Evolutionary conservation across 2,888 invertebrate species (phyloP).

Genomic region (Teleiodes luculella): DNA sequence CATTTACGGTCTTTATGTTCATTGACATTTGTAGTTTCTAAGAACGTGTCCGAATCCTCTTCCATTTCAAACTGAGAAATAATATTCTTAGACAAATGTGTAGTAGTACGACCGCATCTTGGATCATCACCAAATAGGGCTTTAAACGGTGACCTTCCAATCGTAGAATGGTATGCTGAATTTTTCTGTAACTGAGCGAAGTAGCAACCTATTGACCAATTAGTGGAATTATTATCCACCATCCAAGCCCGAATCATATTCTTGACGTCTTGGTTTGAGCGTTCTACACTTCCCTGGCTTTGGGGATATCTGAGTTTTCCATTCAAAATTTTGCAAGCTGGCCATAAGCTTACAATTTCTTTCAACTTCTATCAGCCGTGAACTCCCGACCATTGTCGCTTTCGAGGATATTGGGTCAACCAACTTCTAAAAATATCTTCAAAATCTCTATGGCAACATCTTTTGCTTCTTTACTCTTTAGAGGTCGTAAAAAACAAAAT

Average conservation of each 20-base stretch:
- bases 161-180: constrained; percentile 26
- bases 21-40: not conserved
- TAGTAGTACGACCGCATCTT: constrained; percentile 12
- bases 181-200: constrained; percentile 34
- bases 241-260: constrained; percentile 36
- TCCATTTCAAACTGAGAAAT: constrained; percentile 2
- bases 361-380: constrained; percentile 26
- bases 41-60: not conserved
- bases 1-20: not conserved
- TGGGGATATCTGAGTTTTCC: constrained; percentile 23
- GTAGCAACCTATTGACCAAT: constrained; percentile 33
- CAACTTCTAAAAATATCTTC: no score
- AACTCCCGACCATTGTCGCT: constrained; percentile 25
- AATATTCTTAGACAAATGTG: constrained; percentile 12
- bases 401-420: no score
- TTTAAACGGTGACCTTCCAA: constrained; percentile 28
- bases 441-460: no score
- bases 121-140: constrained; percentile 32
- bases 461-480: no score
- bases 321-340: constrained; percentile 26
- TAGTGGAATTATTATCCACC: constrained; percentile 31
- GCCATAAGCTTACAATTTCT: constrained; percentile 29
- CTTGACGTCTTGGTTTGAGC: constrained; percentile 30
- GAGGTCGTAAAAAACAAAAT: no score
- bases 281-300: constrained; percentile 24